Percentiles rank a stretch among this genome's conserved stretches.
phyloP scores from a whole-genome alignment of 2,113 vertebrate genomes.

The Daubentonia madagascariensis region DNA sequence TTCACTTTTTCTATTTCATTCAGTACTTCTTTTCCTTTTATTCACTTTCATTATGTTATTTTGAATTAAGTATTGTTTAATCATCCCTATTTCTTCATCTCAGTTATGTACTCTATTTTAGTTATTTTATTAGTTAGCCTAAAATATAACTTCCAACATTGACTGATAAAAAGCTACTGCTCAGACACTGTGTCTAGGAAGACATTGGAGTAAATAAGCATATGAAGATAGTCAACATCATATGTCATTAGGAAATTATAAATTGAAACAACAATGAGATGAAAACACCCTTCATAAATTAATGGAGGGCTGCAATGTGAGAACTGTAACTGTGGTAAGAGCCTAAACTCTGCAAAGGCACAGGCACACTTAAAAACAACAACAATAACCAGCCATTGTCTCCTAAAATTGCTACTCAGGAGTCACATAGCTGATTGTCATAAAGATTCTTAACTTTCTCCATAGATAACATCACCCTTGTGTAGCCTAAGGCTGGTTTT shows the following conservation, averaged over 20 bases:
- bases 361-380: no score
- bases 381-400: no score
- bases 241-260: not conserved
- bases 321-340: no score
- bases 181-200: not conserved
- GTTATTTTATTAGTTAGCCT: not conserved
- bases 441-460: no score
- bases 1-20: not conserved
- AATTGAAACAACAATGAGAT: not conserved
- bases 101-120: not conserved
- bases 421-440: no score
- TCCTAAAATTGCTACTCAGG: no score
- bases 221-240: not conserved
- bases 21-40: not conserved
- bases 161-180: not conserved
- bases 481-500: no score
- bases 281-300: no score
- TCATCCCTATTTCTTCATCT: not conserved
- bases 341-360: no score
- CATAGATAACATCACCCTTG: no score
- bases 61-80: not conserved
- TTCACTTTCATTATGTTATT: not conserved
- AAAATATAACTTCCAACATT: not conserved
- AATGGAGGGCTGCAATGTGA: no score
- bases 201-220: not conserved